Base-by-base conservation (phyloP, 1,140 invertebrate species). In the Proctacanthus coquilletti region DNA sequence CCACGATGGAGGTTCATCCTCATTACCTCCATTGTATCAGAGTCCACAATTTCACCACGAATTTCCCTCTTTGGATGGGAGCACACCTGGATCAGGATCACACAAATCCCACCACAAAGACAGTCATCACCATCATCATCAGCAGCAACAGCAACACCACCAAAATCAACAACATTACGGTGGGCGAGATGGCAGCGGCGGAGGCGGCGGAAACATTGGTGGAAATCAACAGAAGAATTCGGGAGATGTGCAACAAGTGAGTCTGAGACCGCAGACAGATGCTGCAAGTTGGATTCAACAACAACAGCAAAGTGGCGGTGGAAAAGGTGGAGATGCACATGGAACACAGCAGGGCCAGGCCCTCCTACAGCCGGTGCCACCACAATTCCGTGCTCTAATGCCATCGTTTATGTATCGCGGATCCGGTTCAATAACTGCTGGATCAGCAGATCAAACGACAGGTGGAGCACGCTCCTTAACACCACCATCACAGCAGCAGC, bases 1-100 rank as follows among this genome's bases (percentile, higher is more conserved):
- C 38, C 48, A 57, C 55, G 55, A 57, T 32, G 45, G 40, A 42
- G 38, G 41, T 45, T 23, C 18, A 21, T 46, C 46, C 4, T 41
- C 43, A 27, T 51, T 56, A 10, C 56, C 56, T 30, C 57, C 56
- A 15, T 52, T 60, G 19, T 60, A 59, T 40, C 57, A 60, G 41
- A 60, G 57, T 52, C 50, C 78, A 42, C 79, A 80, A 59, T 85
- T 84, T 64, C 79, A 83, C 62, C 79, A 80, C 73, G 81, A 85
- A 63, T 84, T 84, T 62, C 80, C 81, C 46, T 81, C 76, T 49
- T 66, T 84, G 55, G 69, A 68, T 60, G 71, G 69, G 51, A 68
- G 66, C 53, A 64, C 64, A 49, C 59, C 64, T 32, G 58, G 56
- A 39, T 60, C 59, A 27, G 42, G 42, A 11, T 40, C 45, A 37